Base-by-base conservation (phyloP, 2,888 invertebrate genomes). In the Drosophila suboccidentalis region DNA sequence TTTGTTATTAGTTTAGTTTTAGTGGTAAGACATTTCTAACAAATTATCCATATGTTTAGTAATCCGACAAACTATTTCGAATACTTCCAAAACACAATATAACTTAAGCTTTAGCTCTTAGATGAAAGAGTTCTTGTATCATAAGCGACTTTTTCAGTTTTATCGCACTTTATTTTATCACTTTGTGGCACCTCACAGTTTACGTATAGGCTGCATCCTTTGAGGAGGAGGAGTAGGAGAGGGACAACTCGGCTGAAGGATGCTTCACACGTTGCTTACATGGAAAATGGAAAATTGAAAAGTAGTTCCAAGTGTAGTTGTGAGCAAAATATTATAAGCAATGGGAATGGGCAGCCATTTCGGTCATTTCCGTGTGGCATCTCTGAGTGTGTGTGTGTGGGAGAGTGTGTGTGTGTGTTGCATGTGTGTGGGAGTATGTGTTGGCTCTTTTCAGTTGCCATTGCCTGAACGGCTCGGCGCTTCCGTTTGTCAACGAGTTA, bases 401-500 rank as follows among this genome's bases (percentile, higher is more conserved):
- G 17, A n/a, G 29, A 36, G 43, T 26, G 22, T 51, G 29, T 36
- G 55, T 61, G 49, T 67, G 54, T 46, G 22, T 22, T 22, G 4
- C 22, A 22, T 22, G 29, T 43, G 22, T 54, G n/a, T 46, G 13
- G 13, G 58, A 49, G 26, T 62, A 22, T 22, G 46, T 67, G 38
- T 57, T 65, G 61, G 15, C 44, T 47, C 41, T 43, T 65, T 69
- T 32, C 61, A 57, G 71, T 47, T 75, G 80, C 55, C 59, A 60
- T 51, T 67, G 77, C 71, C 50, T 76, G 77, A 80, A 80, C 84
- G 90, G 89, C 90, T 88, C 89, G 75, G 60, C 75, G 90, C 83
- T 83, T 87, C 84, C 86, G 90, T 87, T 90, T 90, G 89, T 89
- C 90, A 87, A 87, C 90, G 90, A 90, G 90, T 89, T 84, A 76